Conservation (phyloP, 2,797 vertebrate genomes). For the Pagetopsis macropterus region DNA sequence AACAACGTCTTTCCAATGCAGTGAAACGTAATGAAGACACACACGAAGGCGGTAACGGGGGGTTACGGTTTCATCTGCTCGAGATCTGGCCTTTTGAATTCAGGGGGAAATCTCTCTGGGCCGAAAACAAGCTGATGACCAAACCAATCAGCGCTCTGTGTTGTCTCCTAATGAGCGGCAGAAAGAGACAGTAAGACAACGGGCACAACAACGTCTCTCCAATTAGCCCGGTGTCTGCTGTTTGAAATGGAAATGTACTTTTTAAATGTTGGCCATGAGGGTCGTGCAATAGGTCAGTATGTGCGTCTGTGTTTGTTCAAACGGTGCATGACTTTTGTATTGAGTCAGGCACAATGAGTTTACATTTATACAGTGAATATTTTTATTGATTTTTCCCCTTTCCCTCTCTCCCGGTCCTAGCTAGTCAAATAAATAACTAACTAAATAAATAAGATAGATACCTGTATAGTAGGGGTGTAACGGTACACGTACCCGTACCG, state of each 20-base stretch:
- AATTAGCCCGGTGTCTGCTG: conserved; percentile 63
- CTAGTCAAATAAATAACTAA: too few species aligned
- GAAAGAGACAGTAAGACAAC: conserved; percentile 49
- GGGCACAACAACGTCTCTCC: conserved; percentile 52
- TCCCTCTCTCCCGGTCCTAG: too few species aligned
- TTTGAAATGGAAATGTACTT: background rate
- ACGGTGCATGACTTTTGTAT: too few species aligned
- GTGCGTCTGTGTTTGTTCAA: too few species aligned
- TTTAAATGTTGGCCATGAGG: too few species aligned
- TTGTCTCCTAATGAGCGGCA: conserved; percentile 48
- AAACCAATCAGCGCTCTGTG: conserved; percentile 36
- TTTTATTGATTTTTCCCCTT: too few species aligned
- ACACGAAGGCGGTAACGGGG: background rate
- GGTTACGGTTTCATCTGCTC: conserved; percentile 9
- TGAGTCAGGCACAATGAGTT: too few species aligned
- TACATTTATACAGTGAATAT: too few species aligned
- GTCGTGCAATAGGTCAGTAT: too few species aligned
- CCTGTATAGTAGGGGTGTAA: too few species aligned
- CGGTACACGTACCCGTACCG: too few species aligned
- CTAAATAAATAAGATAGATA: too few species aligned
- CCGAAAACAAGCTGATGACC: conserved; percentile 42
- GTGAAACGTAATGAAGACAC: conserved; percentile 18
- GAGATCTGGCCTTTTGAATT: conserved; percentile 35
- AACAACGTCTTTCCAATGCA: background rate
- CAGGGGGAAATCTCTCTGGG: conserved; percentile 19